Percentiles rank a stretch among this genome's conserved stretches.
Conservation (phyloP, 2,113 vertebrate species). For the Oxyruncus cristatus region DNA sequence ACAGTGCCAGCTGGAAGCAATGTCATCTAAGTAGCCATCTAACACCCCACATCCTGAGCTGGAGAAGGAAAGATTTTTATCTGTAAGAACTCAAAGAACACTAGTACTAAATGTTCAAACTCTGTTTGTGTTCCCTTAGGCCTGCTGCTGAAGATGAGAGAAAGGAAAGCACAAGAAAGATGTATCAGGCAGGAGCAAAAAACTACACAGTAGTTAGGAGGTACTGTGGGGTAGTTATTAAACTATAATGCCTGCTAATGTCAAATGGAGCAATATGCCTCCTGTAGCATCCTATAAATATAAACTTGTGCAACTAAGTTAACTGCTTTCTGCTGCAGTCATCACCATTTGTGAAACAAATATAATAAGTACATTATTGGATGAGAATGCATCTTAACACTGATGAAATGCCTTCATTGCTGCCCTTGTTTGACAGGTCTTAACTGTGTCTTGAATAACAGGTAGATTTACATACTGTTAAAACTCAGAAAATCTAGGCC, state of each 20-base stretch:
- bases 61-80: not conserved
- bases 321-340: not conserved
- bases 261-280: not conserved
- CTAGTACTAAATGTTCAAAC: constrained; percentile 3
- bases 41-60: not conserved
- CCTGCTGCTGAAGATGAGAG: not conserved
- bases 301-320: not conserved
- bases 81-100: not conserved
- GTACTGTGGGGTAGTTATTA: not conserved
- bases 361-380: not conserved
- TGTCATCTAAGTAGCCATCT: constrained; percentile 20
- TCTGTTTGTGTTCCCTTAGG: not conserved
- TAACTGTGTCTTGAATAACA: not conserved
- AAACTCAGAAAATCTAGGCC: not conserved
- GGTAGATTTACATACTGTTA: not conserved
- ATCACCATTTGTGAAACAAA: not conserved
- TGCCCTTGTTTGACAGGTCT: not conserved
- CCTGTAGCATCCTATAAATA: not conserved
- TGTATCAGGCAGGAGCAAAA: not conserved
- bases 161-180: not conserved
- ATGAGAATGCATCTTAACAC: not conserved
- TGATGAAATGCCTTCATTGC: not conserved
- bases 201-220: not conserved
- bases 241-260: not conserved
- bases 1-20: constrained; percentile 50